Base-by-base conservation (phyloP, 2,797 vertebrate genomes). In the Luscinia luscinia region DNA sequence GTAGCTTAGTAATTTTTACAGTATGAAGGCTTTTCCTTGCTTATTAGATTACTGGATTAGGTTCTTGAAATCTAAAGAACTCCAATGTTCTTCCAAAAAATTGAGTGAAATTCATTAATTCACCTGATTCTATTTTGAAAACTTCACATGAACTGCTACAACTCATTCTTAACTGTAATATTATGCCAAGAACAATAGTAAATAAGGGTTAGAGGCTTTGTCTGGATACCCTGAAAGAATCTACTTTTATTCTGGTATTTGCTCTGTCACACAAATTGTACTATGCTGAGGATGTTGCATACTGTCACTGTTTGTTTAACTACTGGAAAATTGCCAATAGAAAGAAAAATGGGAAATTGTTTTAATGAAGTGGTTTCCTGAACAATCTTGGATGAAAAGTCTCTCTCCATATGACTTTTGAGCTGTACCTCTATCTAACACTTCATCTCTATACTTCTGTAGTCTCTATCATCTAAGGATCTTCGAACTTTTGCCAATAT, bases 321-420 rank as follows among this genome's bases (percentile, higher is more conserved):
- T 79, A 63, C 49, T 87, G 87, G 80, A 72, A 90, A 90, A 90
- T 3, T 63, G 67, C 74, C 93, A 94, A 17, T 2, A 70, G 74
- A 94, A 93, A 79, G 45, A 86, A 94, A 94, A 91, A 90, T 51
- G 45, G 46, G 74, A 45, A 91, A 93, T 38, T 87, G 63, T 93
- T 93, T 82, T 66, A 79, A 90, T 88, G 27, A 88, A 91, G 74
- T 84, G 52, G 49, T 32, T 87, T 93, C 76, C 67, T 87, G 43
- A 93, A 81, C 40, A 69, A 38, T 73, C 67, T 59, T 70, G 34
- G 28, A 64, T 32, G 30, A 90, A 77, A 86, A 82, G 27, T 87
- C 74, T 76, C 58, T 81, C 74, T 70, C 59, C 79, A 61, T 84
- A 77, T 43, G 74, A 94, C 48, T 68, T 79, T 62, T 45, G 51